phyloP scores from a whole-genome alignment of 2,888 invertebrate species.

The Lasioglossum calceatum region DNA sequence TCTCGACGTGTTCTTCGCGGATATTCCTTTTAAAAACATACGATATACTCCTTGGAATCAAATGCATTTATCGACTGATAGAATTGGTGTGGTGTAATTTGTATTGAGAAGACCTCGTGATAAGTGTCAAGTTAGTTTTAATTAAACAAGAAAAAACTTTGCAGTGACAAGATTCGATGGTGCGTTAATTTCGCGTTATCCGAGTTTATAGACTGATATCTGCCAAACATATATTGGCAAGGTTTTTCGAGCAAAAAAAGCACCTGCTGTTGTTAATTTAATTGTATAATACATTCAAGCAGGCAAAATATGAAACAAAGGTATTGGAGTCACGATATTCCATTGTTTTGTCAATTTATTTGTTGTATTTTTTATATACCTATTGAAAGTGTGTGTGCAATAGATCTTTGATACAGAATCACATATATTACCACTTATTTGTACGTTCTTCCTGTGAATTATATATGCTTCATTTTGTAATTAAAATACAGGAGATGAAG shows the following conservation, averaged over 20 bases:
- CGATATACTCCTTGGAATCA: constrained; percentile 32
- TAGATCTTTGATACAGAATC: background rate
- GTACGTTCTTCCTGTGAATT: background rate
- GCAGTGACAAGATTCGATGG: background rate
- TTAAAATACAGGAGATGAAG: constrained; percentile 3
- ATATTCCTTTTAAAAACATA: constrained; percentile 44
- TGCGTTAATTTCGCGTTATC: background rate
- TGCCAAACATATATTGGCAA: constrained; percentile 13
- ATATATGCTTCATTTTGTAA: background rate
- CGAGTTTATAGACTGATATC: background rate
- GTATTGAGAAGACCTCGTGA: constrained; percentile 50
- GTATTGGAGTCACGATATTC: constrained; percentile 2
- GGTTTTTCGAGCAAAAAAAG: background rate
- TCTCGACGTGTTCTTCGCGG: constrained; percentile 5
- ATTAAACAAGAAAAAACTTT: constrained; percentile 23
- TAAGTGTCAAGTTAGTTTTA: constrained; percentile 53
- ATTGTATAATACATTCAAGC: constrained; percentile 26
- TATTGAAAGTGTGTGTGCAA: background rate
- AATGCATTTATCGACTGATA: constrained; percentile 32
- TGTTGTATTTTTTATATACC: background rate
- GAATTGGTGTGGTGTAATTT: constrained; percentile 45
- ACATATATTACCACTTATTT: background rate
- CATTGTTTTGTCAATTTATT: constrained; percentile 9
- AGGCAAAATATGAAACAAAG: constrained; percentile 19
- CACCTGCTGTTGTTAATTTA: constrained; percentile 24